Conservation (phyloP, 2,113 vertebrate species). For the Megaleporinus macrocephalus region DNA sequence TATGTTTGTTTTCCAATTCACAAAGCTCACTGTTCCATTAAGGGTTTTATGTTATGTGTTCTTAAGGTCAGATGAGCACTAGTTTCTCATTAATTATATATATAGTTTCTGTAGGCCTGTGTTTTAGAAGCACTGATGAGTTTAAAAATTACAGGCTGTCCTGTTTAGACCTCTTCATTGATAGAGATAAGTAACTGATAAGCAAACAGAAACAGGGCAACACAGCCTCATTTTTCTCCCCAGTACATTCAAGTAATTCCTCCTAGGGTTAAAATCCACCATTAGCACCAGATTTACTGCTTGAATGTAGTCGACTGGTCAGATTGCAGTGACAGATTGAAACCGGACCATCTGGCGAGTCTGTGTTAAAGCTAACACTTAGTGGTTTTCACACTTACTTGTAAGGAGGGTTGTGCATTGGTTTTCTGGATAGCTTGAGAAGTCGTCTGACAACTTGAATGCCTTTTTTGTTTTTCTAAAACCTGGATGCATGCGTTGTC, state of each 20-base stretch:
- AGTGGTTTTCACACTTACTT: slow-evolving; percentile 55
- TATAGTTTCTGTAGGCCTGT: background rate
- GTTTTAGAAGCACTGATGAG: background rate
- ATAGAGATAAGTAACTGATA: slow-evolving; percentile 23
- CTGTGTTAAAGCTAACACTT: slow-evolving; percentile 58
- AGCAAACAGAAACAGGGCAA: slow-evolving; percentile 32
- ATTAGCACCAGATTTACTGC: slow-evolving; percentile 55
- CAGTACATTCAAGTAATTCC: slow-evolving; percentile 39
- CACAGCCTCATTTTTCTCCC: slow-evolving; percentile 4
- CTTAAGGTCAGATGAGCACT: background rate
- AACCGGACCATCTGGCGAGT: slow-evolving; percentile 64
- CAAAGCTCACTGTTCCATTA: slow-evolving; percentile 3
- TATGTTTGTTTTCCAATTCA: background rate
- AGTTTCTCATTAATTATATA: slow-evolving; percentile 11
- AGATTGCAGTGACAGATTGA: slow-evolving; percentile 65
- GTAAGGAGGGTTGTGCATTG: slow-evolving; percentile 44
- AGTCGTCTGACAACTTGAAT: background rate
- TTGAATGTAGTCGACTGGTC: slow-evolving; percentile 65
- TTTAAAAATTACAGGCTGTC: background rate
- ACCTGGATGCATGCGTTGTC: too few species aligned
- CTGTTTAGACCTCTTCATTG: background rate
- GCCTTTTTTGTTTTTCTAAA: background rate
- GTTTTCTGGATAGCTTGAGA: background rate
- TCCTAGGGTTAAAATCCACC: slow-evolving; percentile 48
- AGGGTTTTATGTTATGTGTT: background rate